Evolutionary conservation across 2,113 vertebrate genomes (phyloP), one percentile per base, ranked within the genome.

Genomic region (Illadopsis cleaveri): DNA sequence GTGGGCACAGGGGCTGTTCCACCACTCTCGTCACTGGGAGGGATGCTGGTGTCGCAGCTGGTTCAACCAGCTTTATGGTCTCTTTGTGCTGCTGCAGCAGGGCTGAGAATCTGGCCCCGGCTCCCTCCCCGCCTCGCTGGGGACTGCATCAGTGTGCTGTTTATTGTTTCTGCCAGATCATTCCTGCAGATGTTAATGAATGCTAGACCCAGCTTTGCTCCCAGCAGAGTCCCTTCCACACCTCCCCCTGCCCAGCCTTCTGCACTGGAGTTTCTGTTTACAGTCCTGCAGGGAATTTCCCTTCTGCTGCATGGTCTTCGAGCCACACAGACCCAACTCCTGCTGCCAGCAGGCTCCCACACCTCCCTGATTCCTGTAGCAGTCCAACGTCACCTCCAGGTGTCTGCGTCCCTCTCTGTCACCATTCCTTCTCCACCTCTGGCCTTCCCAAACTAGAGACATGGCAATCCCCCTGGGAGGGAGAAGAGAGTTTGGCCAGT

Each of bases 111-210:
- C 93, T 96, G 94, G 96, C 88, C 93, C 79, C 51, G 58, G 76
- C 85, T 96, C 96, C 64, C 79, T 90, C 68, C 66, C 25, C 0
- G 18, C 90, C 82, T 77, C 90, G 4, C 92, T 56, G 4, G 96
- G 93, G 96, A 96, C 90, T 54, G 82, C 72, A 92, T 92, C 88
- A 90, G 96, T 97, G 94, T 96, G 88, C 96, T 97, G 96, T 94
- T 97, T 97, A 96, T 94, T 95, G 96, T 97, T 96, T 94, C 94
- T 95, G 96, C 94, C 96, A 96, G 93, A 96, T 97, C 94, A 92
- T 96, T 96, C 94, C 78, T 93, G 94, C 96, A 96, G 96, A 96
- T 96, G 96, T 97, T 97, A 97, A 96, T 93, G 90, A 97, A 96
- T 62, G 83, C 76, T 93, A 94, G 96, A 94, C 96, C 93, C 92